phyloP scores from a whole-genome alignment of 2,888 invertebrate species.

The Alsophila aescularia region DNA sequence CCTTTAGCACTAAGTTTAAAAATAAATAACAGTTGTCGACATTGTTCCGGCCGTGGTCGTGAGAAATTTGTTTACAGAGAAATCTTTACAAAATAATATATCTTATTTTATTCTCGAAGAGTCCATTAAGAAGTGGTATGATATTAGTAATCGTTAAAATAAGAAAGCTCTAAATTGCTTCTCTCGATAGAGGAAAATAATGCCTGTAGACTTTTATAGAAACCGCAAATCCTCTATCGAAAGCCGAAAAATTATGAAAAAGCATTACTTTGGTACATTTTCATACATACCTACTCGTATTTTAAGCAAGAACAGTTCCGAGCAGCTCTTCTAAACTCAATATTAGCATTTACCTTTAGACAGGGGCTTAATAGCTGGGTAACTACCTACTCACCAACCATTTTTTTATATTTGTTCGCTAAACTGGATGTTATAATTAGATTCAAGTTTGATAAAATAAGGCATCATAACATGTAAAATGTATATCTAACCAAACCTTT shows the following conservation, averaged over 20 bases:
- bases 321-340: not conserved
- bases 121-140: not conserved
- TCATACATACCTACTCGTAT: not conserved
- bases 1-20: slow-evolving; percentile 55
- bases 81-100: slow-evolving; percentile 41
- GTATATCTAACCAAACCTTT: no score
- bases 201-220: not conserved
- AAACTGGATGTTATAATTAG: no score
- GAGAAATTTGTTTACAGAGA: slow-evolving; percentile 49
- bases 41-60: slow-evolving; percentile 66
- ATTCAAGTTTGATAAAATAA: no score
- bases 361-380: no score
- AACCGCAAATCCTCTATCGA: not conserved
- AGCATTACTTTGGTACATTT: not conserved
- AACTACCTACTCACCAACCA: no score
- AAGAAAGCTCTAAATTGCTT: not conserved
- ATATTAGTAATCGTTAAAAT: not conserved
- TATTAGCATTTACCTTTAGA: not conserved
- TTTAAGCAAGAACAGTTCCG: no score
- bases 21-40: slow-evolving; percentile 58
- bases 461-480: no score
- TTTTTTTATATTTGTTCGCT: no score
- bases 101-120: slow-evolving; percentile 27
- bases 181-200: not conserved
- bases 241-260: not conserved